These are phyloP conservation scores for Drosophila ohnishii DNA, from an alignment of 1,140 invertebrate species.

Conservation along the genomic window DNA sequence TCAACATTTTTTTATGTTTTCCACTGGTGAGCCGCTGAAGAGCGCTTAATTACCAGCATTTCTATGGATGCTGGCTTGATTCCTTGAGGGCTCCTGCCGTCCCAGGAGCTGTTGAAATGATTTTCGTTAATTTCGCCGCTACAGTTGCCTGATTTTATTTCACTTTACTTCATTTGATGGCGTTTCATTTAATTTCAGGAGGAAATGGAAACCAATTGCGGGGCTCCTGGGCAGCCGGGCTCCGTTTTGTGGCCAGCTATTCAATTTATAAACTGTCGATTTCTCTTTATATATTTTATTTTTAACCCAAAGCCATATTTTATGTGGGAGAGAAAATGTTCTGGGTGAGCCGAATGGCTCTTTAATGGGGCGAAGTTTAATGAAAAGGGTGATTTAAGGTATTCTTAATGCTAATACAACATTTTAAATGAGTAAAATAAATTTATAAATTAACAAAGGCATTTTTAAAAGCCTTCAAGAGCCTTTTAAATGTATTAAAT, in stretches of 20 bases:
- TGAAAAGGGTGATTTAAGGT: not conserved
- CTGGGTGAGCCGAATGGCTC: not conserved
- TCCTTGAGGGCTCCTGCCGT: slow-evolving; percentile 6
- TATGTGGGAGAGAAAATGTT: not conserved
- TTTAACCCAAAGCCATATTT: not conserved
- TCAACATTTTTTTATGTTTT: slow-evolving; percentile 13
- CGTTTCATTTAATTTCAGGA: slow-evolving; percentile 52
- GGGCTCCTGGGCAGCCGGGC: slow-evolving; percentile 2
- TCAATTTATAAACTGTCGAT: slow-evolving; percentile 48
- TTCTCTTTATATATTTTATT: slow-evolving; percentile 4
- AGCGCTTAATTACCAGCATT: slow-evolving; percentile 79
- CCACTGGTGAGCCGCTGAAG: slow-evolving; percentile 40
- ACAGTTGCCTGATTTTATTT: slow-evolving; percentile 49
- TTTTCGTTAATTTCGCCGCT: slow-evolving; percentile 61
- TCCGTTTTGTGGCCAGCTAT: slow-evolving; percentile 41
- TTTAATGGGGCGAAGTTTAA: slow-evolving; percentile 14
- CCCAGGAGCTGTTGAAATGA: slow-evolving; percentile 56
- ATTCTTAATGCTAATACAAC: not conserved
- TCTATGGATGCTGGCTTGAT: slow-evolving; percentile 37
- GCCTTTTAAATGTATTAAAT: not conserved
- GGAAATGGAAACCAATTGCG: slow-evolving; percentile 44
- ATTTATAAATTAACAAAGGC: not conserved
- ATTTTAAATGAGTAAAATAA: not conserved
- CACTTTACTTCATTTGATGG: slow-evolving; percentile 47
- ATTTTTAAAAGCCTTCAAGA: not conserved